Evolutionary conservation across 2,113 vertebrate species (phyloP).

Genomic region (Macroglossus sobrinus): DNA sequence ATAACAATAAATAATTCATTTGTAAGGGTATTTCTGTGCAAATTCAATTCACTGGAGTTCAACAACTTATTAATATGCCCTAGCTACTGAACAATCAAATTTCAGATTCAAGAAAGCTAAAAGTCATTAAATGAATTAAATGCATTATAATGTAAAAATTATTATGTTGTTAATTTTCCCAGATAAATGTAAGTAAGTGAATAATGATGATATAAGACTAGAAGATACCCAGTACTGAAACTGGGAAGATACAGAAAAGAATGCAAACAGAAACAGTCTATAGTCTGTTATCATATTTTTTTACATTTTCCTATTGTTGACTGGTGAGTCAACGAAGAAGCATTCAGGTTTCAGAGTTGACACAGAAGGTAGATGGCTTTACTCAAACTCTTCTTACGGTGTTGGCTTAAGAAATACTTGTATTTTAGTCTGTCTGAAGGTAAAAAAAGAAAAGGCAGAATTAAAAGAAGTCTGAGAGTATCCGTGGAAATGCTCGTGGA

Average conservation of each 20-base stretch:
- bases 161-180: not conserved
- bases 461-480: not conserved
- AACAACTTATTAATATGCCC: not conserved
- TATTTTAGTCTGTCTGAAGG: not conserved
- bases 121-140: not conserved
- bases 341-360: constrained; percentile 30
- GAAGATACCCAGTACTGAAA: constrained; percentile 46
- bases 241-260: constrained; percentile 22
- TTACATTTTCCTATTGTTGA: constrained; percentile 22
- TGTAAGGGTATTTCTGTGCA: not conserved
- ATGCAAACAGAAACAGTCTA: not conserved
- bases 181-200: constrained; percentile 40
- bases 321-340: constrained; percentile 19
- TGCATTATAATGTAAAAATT: not conserved
- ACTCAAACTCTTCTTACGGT: not conserved
- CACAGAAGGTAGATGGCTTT: constrained; percentile 29
- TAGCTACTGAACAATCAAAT: not conserved
- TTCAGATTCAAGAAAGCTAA: not conserved
- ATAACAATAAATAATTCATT: constrained; percentile 40
- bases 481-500: not conserved
- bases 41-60: constrained; percentile 18
- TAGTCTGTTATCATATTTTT: not conserved
- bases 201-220: not conserved
- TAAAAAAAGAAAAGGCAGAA: not conserved
- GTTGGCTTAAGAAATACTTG: constrained; percentile 29